Conservation (phyloP, 2,113 vertebrate genomes). For the Todiramphus saurophagus region DNA sequence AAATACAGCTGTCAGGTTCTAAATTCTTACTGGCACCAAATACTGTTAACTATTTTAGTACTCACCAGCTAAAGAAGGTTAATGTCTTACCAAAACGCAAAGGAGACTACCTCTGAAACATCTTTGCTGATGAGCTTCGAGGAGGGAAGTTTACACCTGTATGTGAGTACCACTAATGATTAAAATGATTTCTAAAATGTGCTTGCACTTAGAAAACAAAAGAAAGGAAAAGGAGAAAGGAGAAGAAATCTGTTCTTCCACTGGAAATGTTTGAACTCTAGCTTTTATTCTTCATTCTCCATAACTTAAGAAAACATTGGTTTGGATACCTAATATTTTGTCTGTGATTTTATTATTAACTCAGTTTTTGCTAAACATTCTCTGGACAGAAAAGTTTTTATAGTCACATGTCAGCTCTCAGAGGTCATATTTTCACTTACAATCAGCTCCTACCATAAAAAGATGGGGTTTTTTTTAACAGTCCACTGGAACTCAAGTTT, state of each 20-base stretch:
- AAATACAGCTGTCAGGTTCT: not conserved
- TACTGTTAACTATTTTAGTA: not conserved
- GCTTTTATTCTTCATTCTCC: not conserved
- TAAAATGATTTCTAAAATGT: not conserved
- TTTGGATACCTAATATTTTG: not conserved
- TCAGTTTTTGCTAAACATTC: not conserved
- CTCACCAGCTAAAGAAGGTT: not conserved
- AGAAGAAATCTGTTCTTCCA: not conserved
- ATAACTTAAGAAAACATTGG: not conserved
- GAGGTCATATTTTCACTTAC: not conserved
- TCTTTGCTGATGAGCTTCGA: not conserved
- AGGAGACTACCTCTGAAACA: not conserved
- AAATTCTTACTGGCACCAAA: not conserved
- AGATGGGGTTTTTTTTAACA: not conserved
- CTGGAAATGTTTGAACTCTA: not conserved
- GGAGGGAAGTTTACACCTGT: not conserved
- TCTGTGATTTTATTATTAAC: not conserved
- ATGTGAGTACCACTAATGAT: not conserved
- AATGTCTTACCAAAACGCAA: not conserved
- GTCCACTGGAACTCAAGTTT: not conserved
- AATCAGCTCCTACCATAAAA: not conserved
- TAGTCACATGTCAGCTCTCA: accelerated
- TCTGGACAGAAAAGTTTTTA: not conserved
- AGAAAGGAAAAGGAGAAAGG: not conserved
- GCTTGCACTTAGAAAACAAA: not conserved